Percentiles rank a stretch among this genome's conserved stretches.
These are phyloP conservation scores for Orthosia gracilis DNA, from an alignment of 2,888 invertebrate species.

Conservation along the genomic window DNA sequence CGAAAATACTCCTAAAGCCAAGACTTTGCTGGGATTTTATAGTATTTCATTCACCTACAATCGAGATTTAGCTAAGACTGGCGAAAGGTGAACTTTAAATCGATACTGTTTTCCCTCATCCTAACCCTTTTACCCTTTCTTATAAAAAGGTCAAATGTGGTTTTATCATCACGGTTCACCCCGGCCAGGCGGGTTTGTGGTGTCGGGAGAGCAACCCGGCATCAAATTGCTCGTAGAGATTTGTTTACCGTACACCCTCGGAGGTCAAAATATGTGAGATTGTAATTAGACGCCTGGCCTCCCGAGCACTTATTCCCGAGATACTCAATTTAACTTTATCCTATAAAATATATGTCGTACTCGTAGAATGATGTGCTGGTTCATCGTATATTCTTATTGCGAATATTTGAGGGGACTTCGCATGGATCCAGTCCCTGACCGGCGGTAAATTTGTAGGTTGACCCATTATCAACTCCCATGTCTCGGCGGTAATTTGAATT, in stretches of 20 bases:
- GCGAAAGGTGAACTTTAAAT: slow-evolving; percentile 60
- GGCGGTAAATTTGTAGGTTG: slow-evolving; percentile 44
- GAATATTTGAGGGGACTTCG: slow-evolving; percentile 42
- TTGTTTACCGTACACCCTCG: slow-evolving; percentile 52
- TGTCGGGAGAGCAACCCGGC: slow-evolving; percentile 42
- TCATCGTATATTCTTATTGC: slow-evolving; percentile 49
- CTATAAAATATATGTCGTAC: slow-evolving; percentile 36
- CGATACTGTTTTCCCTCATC: slow-evolving; percentile 59
- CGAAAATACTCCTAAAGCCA: slow-evolving; percentile 42
- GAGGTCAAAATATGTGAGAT: slow-evolving; percentile 51
- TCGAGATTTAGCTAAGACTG: slow-evolving; percentile 52
- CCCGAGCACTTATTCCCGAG: slow-evolving; percentile 31
- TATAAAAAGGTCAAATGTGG: slow-evolving; percentile 69
- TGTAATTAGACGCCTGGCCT: slow-evolving; percentile 56
- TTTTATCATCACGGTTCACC: slow-evolving; percentile 64
- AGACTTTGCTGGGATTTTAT: slow-evolving; percentile 44
- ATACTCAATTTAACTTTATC: slow-evolving; percentile 45
- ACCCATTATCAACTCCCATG: slow-evolving; percentile 48
- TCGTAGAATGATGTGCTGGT: slow-evolving; percentile 14
- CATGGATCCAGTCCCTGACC: slow-evolving; percentile 22
- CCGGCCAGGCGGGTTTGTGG: slow-evolving; percentile 56
- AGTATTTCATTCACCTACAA: slow-evolving; percentile 46
- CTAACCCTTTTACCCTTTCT: slow-evolving; percentile 65
- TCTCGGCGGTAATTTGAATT: slow-evolving; percentile 50
- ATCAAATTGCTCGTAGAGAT: slow-evolving; percentile 60